These are phyloP conservation scores for Presbytis comata DNA, from an alignment of 2,797 vertebrate genomes.

Conservation along the genomic window DNA sequence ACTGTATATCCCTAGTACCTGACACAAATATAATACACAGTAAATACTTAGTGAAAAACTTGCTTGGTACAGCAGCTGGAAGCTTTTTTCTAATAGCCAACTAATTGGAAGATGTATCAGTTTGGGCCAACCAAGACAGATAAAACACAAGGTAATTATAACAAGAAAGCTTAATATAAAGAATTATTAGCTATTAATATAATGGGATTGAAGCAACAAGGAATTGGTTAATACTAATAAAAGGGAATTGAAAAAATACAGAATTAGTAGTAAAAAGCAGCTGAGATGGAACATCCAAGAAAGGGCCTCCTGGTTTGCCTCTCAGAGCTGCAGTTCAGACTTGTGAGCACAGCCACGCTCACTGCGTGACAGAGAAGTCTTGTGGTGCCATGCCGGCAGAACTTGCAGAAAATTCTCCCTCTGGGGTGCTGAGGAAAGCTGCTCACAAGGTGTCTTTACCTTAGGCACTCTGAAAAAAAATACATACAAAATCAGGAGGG, in stretches of 20 bases:
- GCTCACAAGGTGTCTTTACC: neutral
- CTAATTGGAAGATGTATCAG: neutral
- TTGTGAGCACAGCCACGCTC: neutral
- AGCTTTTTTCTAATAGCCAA: neutral
- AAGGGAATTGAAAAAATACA: neutral
- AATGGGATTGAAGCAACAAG: neutral
- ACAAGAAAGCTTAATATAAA: neutral
- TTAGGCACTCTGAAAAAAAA: neutral
- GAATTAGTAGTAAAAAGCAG: neutral
- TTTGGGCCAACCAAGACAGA: neutral
- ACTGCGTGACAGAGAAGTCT: neutral
- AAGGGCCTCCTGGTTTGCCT: neutral
- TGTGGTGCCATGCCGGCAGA: neutral
- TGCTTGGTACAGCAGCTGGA: neutral
- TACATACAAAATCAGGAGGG: neutral
- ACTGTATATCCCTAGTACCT: fast-evolving
- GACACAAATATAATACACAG: neutral
- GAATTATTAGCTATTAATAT: neutral
- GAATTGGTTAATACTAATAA: neutral
- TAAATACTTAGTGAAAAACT: neutral
- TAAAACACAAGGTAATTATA: neutral
- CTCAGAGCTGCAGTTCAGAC: neutral
- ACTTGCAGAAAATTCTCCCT: neutral
- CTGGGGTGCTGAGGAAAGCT: neutral
- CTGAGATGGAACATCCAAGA: neutral